Percentiles rank a stretch among this genome's conserved stretches.
Conservation (phyloP, 1,140 invertebrate genomes). For the Lethrus apterus region DNA sequence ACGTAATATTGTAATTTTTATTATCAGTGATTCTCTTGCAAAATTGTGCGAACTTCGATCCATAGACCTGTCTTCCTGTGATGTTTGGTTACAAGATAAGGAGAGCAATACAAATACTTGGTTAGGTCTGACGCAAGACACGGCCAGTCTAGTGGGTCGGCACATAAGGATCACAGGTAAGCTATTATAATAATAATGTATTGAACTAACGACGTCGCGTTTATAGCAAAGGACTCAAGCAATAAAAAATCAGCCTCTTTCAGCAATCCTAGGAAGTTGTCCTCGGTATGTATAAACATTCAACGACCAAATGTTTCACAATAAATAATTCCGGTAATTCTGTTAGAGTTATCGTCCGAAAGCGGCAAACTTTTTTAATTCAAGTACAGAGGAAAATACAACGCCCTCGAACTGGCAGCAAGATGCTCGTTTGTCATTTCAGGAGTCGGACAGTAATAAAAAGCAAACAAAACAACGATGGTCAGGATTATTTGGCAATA, state of each 20-base stretch:
- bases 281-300: conserved; percentile 32
- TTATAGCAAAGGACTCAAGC: conserved; percentile 34
- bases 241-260: conserved; percentile 34
- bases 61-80: conserved; percentile 52
- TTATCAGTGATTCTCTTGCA: conserved; percentile 48
- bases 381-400: conserved; percentile 52
- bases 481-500: conserved; percentile 58
- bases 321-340: too few relatives aligned
- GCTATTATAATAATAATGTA: conserved; percentile 15
- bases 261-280: conserved; percentile 35
- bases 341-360: conserved; percentile 47
- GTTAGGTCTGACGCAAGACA: conserved; percentile 49
- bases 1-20: too few relatives aligned
- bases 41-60: conserved; percentile 52
- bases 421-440: conserved; percentile 25
- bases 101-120: conserved; percentile 41
- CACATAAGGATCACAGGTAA: conserved; percentile 61
- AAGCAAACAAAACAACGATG: conserved; percentile 57
- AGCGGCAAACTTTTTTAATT: conserved; percentile 53
- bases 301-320: not conserved
- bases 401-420: conserved; percentile 31
- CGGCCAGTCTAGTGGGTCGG: conserved; percentile 59
- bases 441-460: conserved; percentile 37
- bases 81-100: conserved; percentile 57
- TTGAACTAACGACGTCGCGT: conserved; percentile 14